A percentile compares a stretch with the other conserved stretches of the same genome.
phyloP scores from a whole-genome alignment of 2,797 vertebrate species.

The Pelodytes ibericus region DNA sequence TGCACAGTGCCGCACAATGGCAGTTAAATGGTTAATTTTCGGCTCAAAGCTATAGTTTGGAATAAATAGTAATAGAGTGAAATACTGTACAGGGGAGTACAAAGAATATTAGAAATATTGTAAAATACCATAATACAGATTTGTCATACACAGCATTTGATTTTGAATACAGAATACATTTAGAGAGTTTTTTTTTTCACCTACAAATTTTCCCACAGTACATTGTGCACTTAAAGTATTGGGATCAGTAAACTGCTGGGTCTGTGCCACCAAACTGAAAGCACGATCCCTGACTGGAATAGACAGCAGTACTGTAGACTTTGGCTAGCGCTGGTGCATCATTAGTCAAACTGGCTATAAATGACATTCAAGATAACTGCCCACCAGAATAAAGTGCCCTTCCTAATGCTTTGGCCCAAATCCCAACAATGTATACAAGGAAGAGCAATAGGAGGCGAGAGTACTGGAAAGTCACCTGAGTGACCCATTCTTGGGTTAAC shows the following conservation, averaged over 20 bases:
- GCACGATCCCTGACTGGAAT: constrained; percentile 66
- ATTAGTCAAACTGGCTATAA: constrained; percentile 89
- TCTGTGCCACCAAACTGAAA: constrained; percentile 69
- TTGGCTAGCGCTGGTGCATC: constrained; percentile 79
- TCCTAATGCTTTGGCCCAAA: constrained; percentile 76
- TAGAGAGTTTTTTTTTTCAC: too few relatives aligned
- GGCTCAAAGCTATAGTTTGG: too few relatives aligned
- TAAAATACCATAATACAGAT: too few relatives aligned
- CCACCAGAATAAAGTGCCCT: constrained; percentile 71
- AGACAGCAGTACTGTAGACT: constrained; percentile 69
- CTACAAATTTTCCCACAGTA: too few relatives aligned
- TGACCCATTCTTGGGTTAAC: background rate
- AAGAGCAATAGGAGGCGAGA: constrained; percentile 62
- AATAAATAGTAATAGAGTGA: too few relatives aligned
- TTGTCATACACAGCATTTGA: too few relatives aligned
- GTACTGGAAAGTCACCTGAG: constrained; percentile 30
- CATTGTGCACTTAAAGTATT: constrained; percentile 74
- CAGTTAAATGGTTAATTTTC: too few relatives aligned
- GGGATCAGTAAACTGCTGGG: constrained; percentile 67
- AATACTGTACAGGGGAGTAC: too few relatives aligned
- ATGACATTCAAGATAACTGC: constrained; percentile 84
- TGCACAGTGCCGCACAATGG: too few relatives aligned
- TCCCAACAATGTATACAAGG: constrained; percentile 74
- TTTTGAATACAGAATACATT: too few relatives aligned
- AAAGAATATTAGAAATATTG: too few relatives aligned